Evolutionary conservation across 2,113 vertebrate species (phyloP).

Genomic region (Lampris incognitus): DNA sequence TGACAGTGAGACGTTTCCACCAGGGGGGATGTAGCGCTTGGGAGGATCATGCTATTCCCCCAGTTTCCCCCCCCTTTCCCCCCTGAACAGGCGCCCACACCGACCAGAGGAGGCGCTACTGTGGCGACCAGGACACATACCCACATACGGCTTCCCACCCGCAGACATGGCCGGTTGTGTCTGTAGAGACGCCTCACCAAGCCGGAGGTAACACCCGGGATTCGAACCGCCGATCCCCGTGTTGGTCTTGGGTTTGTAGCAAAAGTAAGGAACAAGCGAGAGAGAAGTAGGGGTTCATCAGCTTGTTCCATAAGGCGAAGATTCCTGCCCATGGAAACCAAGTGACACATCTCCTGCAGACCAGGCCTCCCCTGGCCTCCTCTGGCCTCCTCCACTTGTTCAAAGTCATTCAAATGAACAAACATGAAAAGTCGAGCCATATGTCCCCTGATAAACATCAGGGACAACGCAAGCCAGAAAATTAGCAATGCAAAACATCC

Average conservation of each 20-base stretch:
- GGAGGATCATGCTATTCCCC: too few relatives aligned
- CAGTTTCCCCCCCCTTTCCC: too few relatives aligned
- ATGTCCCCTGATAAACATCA: slow-evolving; percentile 13
- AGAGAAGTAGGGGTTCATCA: slow-evolving; percentile 54
- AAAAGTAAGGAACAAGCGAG: slow-evolving; percentile 22
- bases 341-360: slow-evolving; percentile 60
- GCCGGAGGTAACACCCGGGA: too few relatives aligned
- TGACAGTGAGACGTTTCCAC: too few relatives aligned
- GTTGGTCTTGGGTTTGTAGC: slow-evolving; percentile 22
- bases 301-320: slow-evolving; percentile 22
- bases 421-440: neutral
- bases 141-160: too few relatives aligned
- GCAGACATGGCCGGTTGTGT: too few relatives aligned
- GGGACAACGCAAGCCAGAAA: slow-evolving; percentile 18
- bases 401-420: slow-evolving; percentile 47
- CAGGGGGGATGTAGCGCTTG: too few relatives aligned
- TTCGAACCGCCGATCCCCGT: too few relatives aligned
- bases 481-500: neutral
- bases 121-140: too few relatives aligned
- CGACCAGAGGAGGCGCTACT: too few relatives aligned
- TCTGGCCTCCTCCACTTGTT: slow-evolving; percentile 36
- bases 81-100: too few relatives aligned
- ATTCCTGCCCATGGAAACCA: slow-evolving; percentile 17
- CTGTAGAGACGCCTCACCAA: too few relatives aligned
- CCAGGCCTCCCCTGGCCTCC: slow-evolving; percentile 55